Conservation (phyloP, 2,113 vertebrate genomes). For the Lathamus discolor region DNA sequence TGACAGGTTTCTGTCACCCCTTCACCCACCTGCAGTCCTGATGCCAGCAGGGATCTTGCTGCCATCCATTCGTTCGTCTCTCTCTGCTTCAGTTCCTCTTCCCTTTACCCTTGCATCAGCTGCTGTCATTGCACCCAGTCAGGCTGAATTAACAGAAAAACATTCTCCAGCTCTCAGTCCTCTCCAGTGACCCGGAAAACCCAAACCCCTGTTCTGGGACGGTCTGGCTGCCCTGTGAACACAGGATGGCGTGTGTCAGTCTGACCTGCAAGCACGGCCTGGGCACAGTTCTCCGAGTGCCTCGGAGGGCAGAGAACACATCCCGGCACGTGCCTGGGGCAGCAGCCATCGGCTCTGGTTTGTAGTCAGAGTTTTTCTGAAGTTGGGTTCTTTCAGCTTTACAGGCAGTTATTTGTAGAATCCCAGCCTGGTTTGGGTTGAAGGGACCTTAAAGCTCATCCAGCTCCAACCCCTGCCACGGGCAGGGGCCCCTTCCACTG, state of each 20-base stretch:
- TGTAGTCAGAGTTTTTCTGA: neutral
- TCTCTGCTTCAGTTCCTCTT: neutral
- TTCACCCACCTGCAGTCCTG: neutral
- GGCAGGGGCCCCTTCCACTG: neutral
- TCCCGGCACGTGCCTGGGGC: accelerated
- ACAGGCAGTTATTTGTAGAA: neutral
- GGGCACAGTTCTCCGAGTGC: neutral
- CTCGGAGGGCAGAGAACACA: neutral
- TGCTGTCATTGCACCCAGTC: neutral
- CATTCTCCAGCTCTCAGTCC: neutral
- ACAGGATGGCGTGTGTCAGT: neutral
- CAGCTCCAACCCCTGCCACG: neutral
- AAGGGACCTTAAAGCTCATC: neutral
- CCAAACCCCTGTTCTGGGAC: neutral
- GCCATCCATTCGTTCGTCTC: neutral
- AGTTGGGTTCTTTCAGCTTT: neutral
- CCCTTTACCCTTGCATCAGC: neutral
- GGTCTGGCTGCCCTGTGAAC: neutral
- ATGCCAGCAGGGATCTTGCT: neutral
- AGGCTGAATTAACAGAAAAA: neutral
- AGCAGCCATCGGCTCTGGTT: accelerated
- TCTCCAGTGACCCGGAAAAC: neutral
- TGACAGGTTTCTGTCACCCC: neutral
- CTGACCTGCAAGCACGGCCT: neutral
- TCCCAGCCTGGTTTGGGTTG: neutral